Conservation (phyloP, 2,888 invertebrate genomes). For the Callimorpha dominula region DNA sequence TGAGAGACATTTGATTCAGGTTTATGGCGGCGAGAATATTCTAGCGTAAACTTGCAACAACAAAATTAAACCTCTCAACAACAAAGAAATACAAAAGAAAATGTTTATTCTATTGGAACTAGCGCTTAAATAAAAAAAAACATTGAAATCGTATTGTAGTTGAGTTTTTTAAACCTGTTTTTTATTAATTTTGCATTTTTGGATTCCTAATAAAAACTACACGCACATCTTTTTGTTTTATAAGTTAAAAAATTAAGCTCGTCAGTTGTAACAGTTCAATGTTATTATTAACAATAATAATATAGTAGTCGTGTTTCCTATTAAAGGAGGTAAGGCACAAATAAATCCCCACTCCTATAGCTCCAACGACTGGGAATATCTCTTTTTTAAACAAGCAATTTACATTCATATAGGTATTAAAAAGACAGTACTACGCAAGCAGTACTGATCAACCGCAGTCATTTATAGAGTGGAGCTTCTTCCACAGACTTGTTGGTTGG, state of each 20-base stretch:
- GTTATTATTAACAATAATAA: too few relatives aligned
- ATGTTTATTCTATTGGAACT: not conserved
- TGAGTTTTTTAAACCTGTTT: too few relatives aligned
- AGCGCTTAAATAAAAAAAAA: not conserved
- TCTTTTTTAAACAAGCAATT: not conserved
- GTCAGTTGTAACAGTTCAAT: not conserved
- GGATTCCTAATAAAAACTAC: not conserved
- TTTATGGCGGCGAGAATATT: conserved; percentile 5
- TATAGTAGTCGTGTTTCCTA: not conserved
- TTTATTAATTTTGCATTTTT: too few relatives aligned
- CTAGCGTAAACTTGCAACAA: not conserved
- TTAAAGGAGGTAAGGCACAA: not conserved
- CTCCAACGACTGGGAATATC: not conserved
- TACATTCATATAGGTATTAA: too few relatives aligned
- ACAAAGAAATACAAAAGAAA: not conserved
- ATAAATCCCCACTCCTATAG: not conserved
- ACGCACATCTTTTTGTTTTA: not conserved
- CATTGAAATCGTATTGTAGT: too few relatives aligned
- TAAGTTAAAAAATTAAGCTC: not conserved
- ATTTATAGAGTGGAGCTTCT: not conserved
- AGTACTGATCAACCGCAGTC: not conserved
- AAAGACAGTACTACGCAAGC: too few relatives aligned
- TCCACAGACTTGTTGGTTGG: not conserved
- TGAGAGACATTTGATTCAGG: not conserved
- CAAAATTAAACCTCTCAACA: conserved; percentile 9